These are phyloP conservation scores for Petromus typicus DNA, from an alignment of 2,113 vertebrate species.

Conservation along the genomic window DNA sequence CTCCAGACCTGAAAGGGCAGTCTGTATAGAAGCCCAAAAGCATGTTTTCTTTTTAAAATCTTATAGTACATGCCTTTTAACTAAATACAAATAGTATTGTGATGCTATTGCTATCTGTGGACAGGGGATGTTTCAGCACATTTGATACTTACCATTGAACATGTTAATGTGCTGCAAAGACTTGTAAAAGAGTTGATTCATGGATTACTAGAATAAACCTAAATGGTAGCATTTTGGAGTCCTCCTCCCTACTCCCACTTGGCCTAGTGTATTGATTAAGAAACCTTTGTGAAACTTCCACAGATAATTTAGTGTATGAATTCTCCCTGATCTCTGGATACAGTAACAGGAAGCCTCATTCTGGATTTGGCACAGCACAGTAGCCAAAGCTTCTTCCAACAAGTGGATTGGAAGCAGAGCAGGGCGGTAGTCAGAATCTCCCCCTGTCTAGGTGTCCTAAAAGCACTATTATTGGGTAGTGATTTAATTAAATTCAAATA, in stretches of 20 bases:
- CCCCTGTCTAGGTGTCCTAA: neutral
- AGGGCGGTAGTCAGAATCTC: neutral
- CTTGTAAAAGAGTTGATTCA: slow-evolving; percentile 15
- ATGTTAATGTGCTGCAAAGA: neutral
- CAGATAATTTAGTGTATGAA: slow-evolving; percentile 2
- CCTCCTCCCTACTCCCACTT: neutral
- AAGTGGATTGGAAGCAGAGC: neutral
- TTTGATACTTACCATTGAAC: neutral
- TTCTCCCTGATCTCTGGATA: neutral
- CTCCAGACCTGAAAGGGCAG: neutral
- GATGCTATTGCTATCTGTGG: neutral
- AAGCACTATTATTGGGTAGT: neutral
- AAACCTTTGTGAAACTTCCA: slow-evolving; percentile 59
- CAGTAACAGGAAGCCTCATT: neutral
- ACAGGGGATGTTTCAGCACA: neutral
- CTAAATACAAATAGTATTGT: neutral
- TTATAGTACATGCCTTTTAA: neutral
- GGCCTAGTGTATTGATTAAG: neutral
- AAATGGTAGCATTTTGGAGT: neutral
- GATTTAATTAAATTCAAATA: slow-evolving; percentile 28
- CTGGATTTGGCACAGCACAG: neutral
- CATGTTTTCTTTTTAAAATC: neutral
- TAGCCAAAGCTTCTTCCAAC: neutral
- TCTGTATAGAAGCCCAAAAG: neutral
- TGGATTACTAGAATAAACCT: slow-evolving; percentile 19